Percentiles rank a stretch among this genome's conserved stretches.
Conservation (phyloP, 2,888 invertebrate species). For the Hylaea fasciaria region DNA sequence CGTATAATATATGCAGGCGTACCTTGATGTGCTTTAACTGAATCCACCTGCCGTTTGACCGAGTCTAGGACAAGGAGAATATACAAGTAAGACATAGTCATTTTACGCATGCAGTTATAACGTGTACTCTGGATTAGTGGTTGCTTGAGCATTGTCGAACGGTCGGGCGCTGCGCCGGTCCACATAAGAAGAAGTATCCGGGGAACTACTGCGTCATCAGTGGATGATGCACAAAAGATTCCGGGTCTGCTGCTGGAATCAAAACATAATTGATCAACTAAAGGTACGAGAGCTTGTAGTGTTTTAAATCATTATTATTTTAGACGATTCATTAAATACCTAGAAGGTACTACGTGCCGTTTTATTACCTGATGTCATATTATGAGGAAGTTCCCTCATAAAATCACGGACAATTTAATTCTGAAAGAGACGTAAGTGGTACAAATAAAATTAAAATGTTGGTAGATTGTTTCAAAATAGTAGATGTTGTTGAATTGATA, state of each 20-base stretch:
- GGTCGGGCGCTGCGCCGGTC: no score
- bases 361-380: conserved; percentile 5
- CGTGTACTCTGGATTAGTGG: not conserved
- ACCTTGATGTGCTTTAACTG: not conserved
- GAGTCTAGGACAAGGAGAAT: not conserved
- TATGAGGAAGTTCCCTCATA: conserved; percentile 1
- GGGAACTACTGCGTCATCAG: conserved; percentile 2
- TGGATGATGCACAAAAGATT: conserved; percentile 7
- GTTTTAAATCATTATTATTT: conserved; percentile 26
- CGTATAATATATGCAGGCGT: no score
- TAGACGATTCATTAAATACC: conserved; percentile 19
- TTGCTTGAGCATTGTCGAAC: not conserved
- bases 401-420: not conserved
- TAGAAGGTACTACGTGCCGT: not conserved
- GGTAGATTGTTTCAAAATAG: conserved; percentile 20
- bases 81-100: not conserved
- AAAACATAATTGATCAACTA: conserved; percentile 20
- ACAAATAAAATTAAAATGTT: not conserved
- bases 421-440: no score
- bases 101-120: not conserved
- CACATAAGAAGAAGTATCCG: conserved; percentile 3
- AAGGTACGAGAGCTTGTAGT: conserved; percentile 30
- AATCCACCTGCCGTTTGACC: not conserved
- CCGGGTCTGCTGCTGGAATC: conserved; percentile 13
- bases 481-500: conserved; percentile 20